Conservation (phyloP, 2,113 vertebrate genomes). For the Varanus komodoensis region DNA sequence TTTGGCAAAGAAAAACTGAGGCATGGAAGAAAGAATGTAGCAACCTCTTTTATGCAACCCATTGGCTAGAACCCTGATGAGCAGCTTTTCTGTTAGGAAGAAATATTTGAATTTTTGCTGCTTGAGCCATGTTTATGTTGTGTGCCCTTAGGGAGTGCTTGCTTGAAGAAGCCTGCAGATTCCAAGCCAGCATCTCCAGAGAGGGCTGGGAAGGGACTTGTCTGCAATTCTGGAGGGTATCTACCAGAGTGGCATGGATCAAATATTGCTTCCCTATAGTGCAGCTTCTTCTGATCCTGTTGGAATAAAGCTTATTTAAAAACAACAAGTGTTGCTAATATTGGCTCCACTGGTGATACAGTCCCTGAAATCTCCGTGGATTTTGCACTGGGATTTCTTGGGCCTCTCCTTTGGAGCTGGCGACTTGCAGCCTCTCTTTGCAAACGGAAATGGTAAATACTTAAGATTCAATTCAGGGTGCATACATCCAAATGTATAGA, state of each 20-base stretch:
- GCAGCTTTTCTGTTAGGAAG: too few species aligned
- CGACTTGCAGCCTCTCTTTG: not conserved
- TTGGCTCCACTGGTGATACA: not conserved
- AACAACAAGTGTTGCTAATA: not conserved
- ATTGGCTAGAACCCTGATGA: too few species aligned
- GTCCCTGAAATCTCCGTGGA: not conserved
- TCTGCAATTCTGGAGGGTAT: not conserved
- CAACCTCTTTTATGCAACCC: too few species aligned
- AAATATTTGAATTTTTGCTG: too few species aligned
- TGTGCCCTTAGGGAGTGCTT: not conserved
- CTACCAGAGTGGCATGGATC: not conserved
- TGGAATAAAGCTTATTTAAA: not conserved
- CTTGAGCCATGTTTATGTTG: too few species aligned
- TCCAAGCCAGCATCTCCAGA: not conserved
- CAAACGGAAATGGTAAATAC: too few species aligned
- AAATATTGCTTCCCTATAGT: not conserved
- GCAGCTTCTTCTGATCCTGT: not conserved
- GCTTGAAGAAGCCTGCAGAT: not conserved
- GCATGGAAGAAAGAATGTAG: too few species aligned
- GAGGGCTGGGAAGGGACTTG: not conserved
- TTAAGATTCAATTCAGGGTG: not conserved
- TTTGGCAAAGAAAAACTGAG: too few species aligned
- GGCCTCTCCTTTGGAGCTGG: not conserved
- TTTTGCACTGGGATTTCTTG: too few species aligned
- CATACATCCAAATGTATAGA: slow-evolving; percentile 30